These are phyloP conservation scores for Choreutis nemorana DNA, from an alignment of 2,888 invertebrate genomes.

Conservation along the genomic window DNA sequence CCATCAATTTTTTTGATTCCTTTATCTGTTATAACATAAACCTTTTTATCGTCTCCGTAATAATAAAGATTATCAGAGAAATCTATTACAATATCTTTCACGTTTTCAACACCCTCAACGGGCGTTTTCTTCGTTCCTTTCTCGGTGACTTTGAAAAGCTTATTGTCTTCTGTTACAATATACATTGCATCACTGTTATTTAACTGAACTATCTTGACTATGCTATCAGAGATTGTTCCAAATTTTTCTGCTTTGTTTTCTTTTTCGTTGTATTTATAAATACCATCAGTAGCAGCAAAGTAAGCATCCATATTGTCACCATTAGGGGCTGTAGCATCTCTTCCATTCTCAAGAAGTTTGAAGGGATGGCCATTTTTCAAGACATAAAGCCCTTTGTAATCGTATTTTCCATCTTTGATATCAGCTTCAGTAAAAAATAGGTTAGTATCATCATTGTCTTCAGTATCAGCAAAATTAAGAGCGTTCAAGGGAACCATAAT, in stretches of 20 bases:
- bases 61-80: slow-evolving; percentile 32
- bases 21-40: slow-evolving; percentile 20
- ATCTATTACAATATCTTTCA: slow-evolving; percentile 34
- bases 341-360: slow-evolving; percentile 25
- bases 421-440: slow-evolving; percentile 26
- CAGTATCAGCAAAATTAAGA: slow-evolving; percentile 19
- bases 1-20: slow-evolving; percentile 28
- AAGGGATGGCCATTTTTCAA: slow-evolving; percentile 16
- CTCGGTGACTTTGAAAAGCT: slow-evolving; percentile 9
- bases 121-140: slow-evolving; percentile 22
- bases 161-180: slow-evolving; percentile 9
- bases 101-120: slow-evolving; percentile 23
- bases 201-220: slow-evolving; percentile 25
- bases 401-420: slow-evolving; percentile 13
- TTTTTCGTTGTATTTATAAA: slow-evolving; percentile 23
- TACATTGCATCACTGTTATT: slow-evolving; percentile 18
- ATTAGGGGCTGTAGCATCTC: slow-evolving; percentile 21
- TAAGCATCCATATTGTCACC: slow-evolving; percentile 22
- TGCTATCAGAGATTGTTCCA: slow-evolving; percentile 26
- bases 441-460: slow-evolving; percentile 10
- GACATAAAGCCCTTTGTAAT: slow-evolving; percentile 23
- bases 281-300: slow-evolving; percentile 29
- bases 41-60: slow-evolving; percentile 22
- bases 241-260: slow-evolving; percentile 26
- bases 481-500: slow-evolving; percentile 22